phyloP scores from a whole-genome alignment of 1,140 invertebrate species.

The Arctopsyche grandis region DNA sequence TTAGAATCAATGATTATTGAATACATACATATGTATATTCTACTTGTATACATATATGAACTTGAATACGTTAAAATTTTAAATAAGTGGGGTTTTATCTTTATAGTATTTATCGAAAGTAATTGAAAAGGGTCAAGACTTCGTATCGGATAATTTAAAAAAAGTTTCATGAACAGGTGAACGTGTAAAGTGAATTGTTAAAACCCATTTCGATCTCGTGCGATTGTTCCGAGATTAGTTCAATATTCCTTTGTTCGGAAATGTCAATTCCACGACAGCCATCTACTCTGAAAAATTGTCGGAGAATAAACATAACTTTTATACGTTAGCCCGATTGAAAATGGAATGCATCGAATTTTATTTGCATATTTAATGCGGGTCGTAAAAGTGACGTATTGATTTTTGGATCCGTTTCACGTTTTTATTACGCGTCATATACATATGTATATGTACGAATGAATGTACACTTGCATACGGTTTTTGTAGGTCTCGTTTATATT shows the following conservation, averaged over 20 bases:
- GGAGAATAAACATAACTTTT: not conserved
- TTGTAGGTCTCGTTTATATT: slow-evolving; percentile 33
- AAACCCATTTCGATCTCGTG: not conserved
- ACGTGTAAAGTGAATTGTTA: not conserved
- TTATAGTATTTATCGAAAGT: too few species aligned
- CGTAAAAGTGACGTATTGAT: slow-evolving; percentile 21
- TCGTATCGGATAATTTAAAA: not conserved
- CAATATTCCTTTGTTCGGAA: not conserved
- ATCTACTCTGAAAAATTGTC: not conserved
- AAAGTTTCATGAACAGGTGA: not conserved
- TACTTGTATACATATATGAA: not conserved
- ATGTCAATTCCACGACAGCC: not conserved
- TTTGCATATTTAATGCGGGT: too few species aligned
- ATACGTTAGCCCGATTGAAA: not conserved
- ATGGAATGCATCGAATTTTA: too few species aligned
- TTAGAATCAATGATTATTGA: not conserved
- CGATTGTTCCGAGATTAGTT: slow-evolving; percentile 2
- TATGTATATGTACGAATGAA: slow-evolving; percentile 22
- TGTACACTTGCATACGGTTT: slow-evolving; percentile 26
- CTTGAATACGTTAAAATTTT: too few species aligned
- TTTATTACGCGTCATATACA: slow-evolving; percentile 23
- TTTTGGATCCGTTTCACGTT: slow-evolving; percentile 9
- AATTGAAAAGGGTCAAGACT: too few species aligned
- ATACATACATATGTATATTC: not conserved
- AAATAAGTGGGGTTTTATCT: too few species aligned